Evolutionary conservation across 2,888 invertebrate species (phyloP), one percentile per base, ranked within the genome.

Genomic region (Pogonocherus hispidulus): DNA sequence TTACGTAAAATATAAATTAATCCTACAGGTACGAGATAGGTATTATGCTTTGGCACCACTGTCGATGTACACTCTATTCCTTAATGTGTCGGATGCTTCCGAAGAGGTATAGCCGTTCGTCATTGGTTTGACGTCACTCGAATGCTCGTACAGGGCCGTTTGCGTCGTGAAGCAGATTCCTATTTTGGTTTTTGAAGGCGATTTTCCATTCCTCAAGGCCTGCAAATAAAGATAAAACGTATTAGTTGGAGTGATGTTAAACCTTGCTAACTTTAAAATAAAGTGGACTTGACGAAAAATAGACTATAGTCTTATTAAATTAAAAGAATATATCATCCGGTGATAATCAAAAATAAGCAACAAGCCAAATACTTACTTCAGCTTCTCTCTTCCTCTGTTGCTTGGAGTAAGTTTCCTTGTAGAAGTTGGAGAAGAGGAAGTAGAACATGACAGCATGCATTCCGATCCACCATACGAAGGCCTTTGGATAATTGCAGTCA

Each of bases 391-490:
- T 63, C 35, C 59, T 56, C 57, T 79, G 76, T 65, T 81, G 88
- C 84, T 88, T 90, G 74, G 85, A 84, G 85, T 95, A 95, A 2
- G 93, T 89, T 79, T 93, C 89, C 78, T 92, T 91, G 89, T 97
- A 98, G 89, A 98, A 98, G 83, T 94, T 91, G 0, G 93, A 93
- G 90, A 98, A 98, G 63, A 98, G 90, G 87, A 95, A 92, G 84
- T 95, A 95, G 89, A 98, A 98, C 88, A 98, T 92, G 27, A 96
- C 88, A 1, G 96, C 96, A 86, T 98, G 97, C 83, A 93, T 89
- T 71, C 95, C 95, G 83, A 98, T 98, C 91, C 93, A 95, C 92
- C 94, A 95, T 72, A 93, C 93, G 85, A 96, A 95, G 2, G 92
- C 92, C 66, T 92, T 91, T 0, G 97, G 97, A 84, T 96, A 97